These are phyloP conservation scores for Mayetiola destructor DNA, from an alignment of 2,888 invertebrate genomes.

Conservation along the genomic window DNA sequence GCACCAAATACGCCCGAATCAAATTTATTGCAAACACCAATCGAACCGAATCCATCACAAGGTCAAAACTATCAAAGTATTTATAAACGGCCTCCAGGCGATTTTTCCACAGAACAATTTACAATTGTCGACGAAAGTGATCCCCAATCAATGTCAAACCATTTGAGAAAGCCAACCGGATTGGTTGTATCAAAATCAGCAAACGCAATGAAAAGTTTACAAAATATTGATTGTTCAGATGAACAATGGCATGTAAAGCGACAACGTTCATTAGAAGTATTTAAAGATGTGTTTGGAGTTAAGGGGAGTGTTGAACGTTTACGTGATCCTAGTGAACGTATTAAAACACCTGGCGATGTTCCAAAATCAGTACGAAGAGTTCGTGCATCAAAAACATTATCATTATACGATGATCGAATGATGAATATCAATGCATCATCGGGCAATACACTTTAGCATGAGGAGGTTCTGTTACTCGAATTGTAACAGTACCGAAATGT, in stretches of 20 bases:
- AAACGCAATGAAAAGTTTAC: conserved; percentile 29
- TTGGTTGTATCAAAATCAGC: conserved; percentile 24
- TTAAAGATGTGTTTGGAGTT: conserved; percentile 57
- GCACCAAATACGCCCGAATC: not conserved
- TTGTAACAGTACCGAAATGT: conserved; percentile 27
- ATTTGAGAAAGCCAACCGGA: conserved; percentile 18
- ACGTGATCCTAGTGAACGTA: conserved; percentile 59
- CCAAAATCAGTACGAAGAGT: conserved; percentile 62
- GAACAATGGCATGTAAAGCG: conserved; percentile 33
- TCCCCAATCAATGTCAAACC: not conserved
- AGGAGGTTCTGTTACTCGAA: conserved; percentile 36
- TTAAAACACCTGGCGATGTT: conserved; percentile 70
- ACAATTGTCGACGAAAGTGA: conserved; percentile 1
- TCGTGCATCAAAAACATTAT: conserved; percentile 58
- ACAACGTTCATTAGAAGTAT: conserved; percentile 60
- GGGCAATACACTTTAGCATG: conserved; percentile 34
- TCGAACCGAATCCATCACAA: not conserved
- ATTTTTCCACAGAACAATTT: conserved; percentile 9
- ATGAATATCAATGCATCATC: conserved; percentile 41
- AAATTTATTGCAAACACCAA: not conserved
- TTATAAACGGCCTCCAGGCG: conserved; percentile 13
- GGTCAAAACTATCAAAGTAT: conserved; percentile 7
- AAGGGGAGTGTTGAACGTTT: conserved; percentile 47
- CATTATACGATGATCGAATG: conserved; percentile 78
- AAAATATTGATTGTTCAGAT: conserved; percentile 17